Conservation (phyloP, 2,888 invertebrate species). For the Torymus aiolomorphi region DNA sequence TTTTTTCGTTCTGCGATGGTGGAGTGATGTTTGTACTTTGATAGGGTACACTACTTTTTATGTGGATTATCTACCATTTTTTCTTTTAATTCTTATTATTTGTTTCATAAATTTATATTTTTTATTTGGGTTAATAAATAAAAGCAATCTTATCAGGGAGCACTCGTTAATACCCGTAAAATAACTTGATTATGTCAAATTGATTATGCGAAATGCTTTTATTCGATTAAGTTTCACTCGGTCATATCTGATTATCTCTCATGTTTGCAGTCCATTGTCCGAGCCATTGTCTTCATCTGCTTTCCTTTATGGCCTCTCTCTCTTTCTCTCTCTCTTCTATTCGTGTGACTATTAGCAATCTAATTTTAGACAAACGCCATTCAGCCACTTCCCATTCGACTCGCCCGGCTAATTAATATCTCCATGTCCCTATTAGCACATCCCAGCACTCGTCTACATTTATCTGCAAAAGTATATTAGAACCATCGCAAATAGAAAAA, state of each 20-base stretch:
- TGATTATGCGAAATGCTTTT: slow-evolving; percentile 54
- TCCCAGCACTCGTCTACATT: too few species aligned
- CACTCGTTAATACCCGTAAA: neutral
- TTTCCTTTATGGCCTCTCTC: slow-evolving; percentile 41
- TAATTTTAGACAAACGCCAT: slow-evolving; percentile 34
- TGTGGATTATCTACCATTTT: too few species aligned
- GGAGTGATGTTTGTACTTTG: too few species aligned
- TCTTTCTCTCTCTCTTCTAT: slow-evolving; percentile 24
- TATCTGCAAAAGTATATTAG: too few species aligned
- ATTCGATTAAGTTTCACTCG: slow-evolving; percentile 56
- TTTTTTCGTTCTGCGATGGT: too few species aligned
- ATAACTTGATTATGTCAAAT: slow-evolving; percentile 49
- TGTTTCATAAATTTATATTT: neutral
- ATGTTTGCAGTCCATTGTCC: slow-evolving; percentile 47
- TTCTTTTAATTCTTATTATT: too few species aligned
- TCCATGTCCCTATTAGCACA: neutral
- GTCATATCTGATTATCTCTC: slow-evolving; percentile 52
- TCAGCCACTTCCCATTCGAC: slow-evolving; percentile 35
- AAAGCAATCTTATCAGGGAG: neutral
- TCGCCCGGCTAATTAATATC: slow-evolving; percentile 9
- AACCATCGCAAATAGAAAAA: too few species aligned
- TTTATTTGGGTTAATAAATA: neutral
- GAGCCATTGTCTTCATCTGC: slow-evolving; percentile 52
- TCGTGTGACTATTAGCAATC: slow-evolving; percentile 43
- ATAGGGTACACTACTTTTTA: too few species aligned